A percentile compares a stretch with the other conserved stretches of the same genome.
Conservation (phyloP, 2,113 vertebrate species). For the Spea multiplicata region DNA sequence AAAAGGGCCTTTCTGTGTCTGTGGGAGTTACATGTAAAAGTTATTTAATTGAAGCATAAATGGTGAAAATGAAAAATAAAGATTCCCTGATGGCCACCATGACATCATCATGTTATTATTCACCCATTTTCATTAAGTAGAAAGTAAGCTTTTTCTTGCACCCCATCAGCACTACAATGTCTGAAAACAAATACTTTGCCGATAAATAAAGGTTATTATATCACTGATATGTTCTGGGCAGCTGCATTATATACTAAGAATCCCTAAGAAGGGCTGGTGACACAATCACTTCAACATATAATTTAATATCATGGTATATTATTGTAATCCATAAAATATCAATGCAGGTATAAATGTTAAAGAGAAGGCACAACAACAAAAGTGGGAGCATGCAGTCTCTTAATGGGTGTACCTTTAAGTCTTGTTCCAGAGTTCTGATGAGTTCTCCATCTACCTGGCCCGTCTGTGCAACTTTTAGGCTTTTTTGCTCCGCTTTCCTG, state of each 20-base stretch:
- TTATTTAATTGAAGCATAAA: conserved; percentile 14
- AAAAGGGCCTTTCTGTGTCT: conserved; percentile 13
- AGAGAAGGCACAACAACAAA: too few relatives aligned
- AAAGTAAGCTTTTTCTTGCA: not conserved
- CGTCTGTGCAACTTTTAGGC: conserved; percentile 91
- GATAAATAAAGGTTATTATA: too few relatives aligned
- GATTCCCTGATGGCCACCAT: not conserved
- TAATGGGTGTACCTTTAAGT: conserved; percentile 80
- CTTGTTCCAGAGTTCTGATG: conserved; percentile 90
- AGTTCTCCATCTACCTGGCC: conserved; percentile 95
- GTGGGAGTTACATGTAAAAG: conserved; percentile 13
- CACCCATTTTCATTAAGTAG: not conserved
- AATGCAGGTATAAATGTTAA: too few relatives aligned
- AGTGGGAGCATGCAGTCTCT: too few relatives aligned
- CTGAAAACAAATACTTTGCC: not conserved
- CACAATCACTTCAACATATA: too few relatives aligned
- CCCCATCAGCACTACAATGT: not conserved
- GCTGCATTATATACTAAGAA: too few relatives aligned
- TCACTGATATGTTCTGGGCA: too few relatives aligned
- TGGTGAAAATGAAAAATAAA: not conserved
- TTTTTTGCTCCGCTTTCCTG: conserved; percentile 95
- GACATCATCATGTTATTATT: not conserved
- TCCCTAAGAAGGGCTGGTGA: too few relatives aligned
- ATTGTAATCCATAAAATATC: too few relatives aligned
- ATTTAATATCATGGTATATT: too few relatives aligned